Conservation (phyloP, 2,797 vertebrate genomes). For the Melanotaenia maccullochi region DNA sequence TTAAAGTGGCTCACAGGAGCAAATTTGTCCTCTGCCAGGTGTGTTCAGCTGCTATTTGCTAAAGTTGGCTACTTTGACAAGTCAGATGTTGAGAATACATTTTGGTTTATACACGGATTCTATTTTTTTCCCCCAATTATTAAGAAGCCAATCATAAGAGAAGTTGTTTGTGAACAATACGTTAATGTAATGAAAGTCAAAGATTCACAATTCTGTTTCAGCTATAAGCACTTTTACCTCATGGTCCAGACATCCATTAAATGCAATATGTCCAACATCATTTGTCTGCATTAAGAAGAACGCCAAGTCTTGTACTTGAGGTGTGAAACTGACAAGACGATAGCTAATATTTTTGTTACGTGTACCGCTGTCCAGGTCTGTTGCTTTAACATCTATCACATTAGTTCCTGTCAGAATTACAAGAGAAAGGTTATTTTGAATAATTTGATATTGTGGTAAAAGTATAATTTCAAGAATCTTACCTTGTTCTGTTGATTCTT, state of each 20-base stretch:
- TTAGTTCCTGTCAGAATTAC: slow-evolving; percentile 47
- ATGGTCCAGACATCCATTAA: slow-evolving; percentile 80
- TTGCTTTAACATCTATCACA: slow-evolving; percentile 43
- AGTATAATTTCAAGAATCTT: slow-evolving; percentile 3
- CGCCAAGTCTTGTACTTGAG: slow-evolving; percentile 54
- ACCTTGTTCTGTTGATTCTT: slow-evolving; percentile 77
- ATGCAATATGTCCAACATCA: slow-evolving; percentile 56
- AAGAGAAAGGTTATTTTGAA: neutral
- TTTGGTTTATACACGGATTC: too few species aligned
- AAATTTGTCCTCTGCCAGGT: too few species aligned
- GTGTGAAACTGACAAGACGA: slow-evolving; percentile 63
- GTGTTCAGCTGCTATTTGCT: too few species aligned
- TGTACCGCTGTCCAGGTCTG: slow-evolving; percentile 44
- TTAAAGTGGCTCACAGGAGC: too few species aligned
- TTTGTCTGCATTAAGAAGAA: slow-evolving; percentile 47
- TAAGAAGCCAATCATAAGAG: neutral
- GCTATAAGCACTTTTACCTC: slow-evolving; percentile 63
- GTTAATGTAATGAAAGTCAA: neutral
- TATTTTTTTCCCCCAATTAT: too few species aligned
- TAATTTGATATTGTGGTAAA: neutral
- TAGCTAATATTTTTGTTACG: slow-evolving; percentile 53
- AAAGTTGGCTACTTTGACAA: too few species aligned
- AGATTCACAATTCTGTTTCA: neutral
- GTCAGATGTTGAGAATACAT: too few species aligned
- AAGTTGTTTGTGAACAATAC: neutral